Evolutionary conservation across 2,113 vertebrate species (phyloP), one percentile per base, ranked within the genome.

Genomic region (Datnioides undecimradiatus): DNA sequence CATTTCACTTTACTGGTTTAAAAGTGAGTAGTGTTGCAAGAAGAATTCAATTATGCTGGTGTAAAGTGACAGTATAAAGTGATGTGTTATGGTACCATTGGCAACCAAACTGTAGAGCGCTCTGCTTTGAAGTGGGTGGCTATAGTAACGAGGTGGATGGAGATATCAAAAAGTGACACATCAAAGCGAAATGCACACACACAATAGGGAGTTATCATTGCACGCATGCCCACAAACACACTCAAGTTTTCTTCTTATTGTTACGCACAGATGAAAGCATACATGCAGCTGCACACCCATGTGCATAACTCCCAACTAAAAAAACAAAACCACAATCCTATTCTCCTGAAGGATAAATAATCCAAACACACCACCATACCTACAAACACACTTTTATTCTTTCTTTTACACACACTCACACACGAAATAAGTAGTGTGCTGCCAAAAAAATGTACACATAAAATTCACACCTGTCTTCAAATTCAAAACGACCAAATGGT

Each of bases 71-170:
- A 73, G 29, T 45, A 64, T 80, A 51, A 70, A 51, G 52, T 75
- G 65, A 43, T 76, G 33, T 63, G 58, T 60, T 73, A 60, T 59
- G 54, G 83, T 88, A 85, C 85, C 82, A 63, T 12, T 74, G 73
- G 82, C 76, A 88, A 92, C 76, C n/a, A 51, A 54, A 55, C 4
- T 19, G 40, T 34, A 34, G n/a, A 67, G 60, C 14, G 6, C 66
- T 74, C 33, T 34, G 23, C 82, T 88, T 88, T 83, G 86, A 88
- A 83, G 80, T 86, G 69, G 60, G 73, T 79, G 58, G 58, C 62
- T 79, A 76, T 79, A 83, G 79, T 83, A 83, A 83, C n/a, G 3
- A 79, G 57, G 55, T 75, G 36, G 66, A 85, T 64, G 27, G 48
- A 83, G 41, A 72, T 67, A 73, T 57, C 38, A 77, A 59, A 33